A percentile compares a stretch with the other conserved stretches of the same genome.
phyloP scores from a whole-genome alignment of 2,113 vertebrate genomes.

The Myxocyprinus asiaticus region DNA sequence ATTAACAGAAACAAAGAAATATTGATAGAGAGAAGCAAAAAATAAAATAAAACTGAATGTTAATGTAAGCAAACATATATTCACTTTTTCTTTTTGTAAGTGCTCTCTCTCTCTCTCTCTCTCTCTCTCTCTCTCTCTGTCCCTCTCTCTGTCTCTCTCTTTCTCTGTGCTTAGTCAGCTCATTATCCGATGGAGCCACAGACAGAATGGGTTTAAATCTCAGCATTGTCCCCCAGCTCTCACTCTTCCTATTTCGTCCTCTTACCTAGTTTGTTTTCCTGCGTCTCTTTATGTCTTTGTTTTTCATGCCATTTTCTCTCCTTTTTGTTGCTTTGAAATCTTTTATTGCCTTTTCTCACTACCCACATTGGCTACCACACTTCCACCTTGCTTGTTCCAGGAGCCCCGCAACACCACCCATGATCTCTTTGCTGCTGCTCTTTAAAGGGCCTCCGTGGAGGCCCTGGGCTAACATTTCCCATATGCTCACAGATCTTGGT shows the following conservation, averaged over 20 bases:
- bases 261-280: constrained; percentile 42
- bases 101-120: constrained; percentile 17
- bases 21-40: not conserved
- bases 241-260: constrained; percentile 35
- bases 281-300: constrained; percentile 37
- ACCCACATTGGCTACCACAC: not conserved
- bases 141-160: not conserved
- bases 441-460: constrained; percentile 16
- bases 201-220: constrained; percentile 76
- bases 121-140: not conserved
- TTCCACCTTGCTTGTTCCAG: constrained; percentile 1
- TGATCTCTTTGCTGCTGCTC: constrained; percentile 14
- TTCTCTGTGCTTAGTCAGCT: constrained; percentile 70
- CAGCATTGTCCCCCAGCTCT: constrained; percentile 61
- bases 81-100: not conserved
- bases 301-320: constrained; percentile 15
- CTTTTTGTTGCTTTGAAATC: not conserved
- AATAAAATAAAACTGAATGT: constrained; percentile 2
- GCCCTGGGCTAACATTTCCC: constrained; percentile 24
- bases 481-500: not conserved
- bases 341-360: constrained; percentile 28
- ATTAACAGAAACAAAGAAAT: not conserved
- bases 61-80: constrained; percentile 15
- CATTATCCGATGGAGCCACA: constrained; percentile 56
- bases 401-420: not conserved